phyloP scores from a whole-genome alignment of 2,888 invertebrate species.

The Pachydiplax longipennis region DNA sequence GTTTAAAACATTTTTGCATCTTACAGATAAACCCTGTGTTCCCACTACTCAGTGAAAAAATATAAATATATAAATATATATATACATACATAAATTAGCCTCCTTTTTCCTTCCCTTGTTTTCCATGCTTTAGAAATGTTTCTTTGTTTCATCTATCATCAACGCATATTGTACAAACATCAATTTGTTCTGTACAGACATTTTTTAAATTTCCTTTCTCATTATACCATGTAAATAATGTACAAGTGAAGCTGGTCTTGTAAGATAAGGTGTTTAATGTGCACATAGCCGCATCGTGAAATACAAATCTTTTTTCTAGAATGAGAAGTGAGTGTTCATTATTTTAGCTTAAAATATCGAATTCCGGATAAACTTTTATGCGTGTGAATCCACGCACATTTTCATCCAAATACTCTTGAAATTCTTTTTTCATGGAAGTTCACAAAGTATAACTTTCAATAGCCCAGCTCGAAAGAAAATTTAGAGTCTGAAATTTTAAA shows the following conservation, averaged over 20 bases:
- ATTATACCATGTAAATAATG: conserved; percentile 54
- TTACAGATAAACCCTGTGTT: conserved; percentile 34
- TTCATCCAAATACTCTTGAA: no score
- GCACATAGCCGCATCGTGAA: conserved; percentile 61
- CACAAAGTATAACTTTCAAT: no score
- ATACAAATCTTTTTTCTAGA: conserved; percentile 48
- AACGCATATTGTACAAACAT: conserved; percentile 52
- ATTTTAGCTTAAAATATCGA: background rate
- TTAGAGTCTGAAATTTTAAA: no score
- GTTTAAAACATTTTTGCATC: conserved; percentile 43
- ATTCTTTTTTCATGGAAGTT: no score
- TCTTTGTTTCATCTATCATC: conserved; percentile 49
- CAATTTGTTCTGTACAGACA: conserved; percentile 55
- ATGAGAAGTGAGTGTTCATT: conserved; percentile 44
- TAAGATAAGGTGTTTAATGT: conserved; percentile 67
- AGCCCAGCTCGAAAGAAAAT: no score
- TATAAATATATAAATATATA: conserved; percentile 40
- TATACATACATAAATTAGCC: conserved; percentile 46
- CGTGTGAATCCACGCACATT: no score
- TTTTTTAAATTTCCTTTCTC: conserved; percentile 49
- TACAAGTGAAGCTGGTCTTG: conserved; percentile 64
- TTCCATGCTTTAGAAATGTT: conserved; percentile 48
- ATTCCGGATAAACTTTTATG: no score
- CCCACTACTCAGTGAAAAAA: conserved; percentile 25
- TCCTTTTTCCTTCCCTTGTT: conserved; percentile 31